Evolutionary conservation across 1,140 invertebrate genomes (phyloP).

Genomic region (Holcopasites calliopsidis): DNA sequence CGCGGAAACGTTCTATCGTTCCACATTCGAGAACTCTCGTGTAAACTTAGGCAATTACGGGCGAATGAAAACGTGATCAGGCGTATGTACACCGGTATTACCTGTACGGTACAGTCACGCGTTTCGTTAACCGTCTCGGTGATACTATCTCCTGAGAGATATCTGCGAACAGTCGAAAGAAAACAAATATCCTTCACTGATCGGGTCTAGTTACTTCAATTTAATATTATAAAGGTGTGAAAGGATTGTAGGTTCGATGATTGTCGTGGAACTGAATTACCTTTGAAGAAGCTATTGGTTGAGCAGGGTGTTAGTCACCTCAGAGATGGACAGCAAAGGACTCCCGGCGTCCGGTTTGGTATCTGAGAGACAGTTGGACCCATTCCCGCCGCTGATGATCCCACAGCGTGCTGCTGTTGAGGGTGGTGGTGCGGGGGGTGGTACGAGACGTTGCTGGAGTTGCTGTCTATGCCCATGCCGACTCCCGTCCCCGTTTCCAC

Average conservation of each 20-base stretch:
- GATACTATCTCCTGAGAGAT: conserved; percentile 41
- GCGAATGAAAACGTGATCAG: conserved; percentile 33
- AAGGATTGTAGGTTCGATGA: no score
- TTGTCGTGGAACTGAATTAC: no score
- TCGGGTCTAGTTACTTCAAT: not conserved
- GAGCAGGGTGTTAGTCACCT: conserved; percentile 89
- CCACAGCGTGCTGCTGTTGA: conserved; percentile 70
- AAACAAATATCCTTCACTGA: not conserved
- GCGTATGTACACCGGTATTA: conserved; percentile 61
- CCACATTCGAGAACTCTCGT: conserved; percentile 4
- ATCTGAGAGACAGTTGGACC: conserved; percentile 79
- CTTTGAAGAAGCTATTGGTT: conserved; percentile 81
- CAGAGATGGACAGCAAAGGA: conserved; percentile 90
- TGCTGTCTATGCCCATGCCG: conserved; percentile 70
- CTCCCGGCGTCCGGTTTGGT: conserved; percentile 85
- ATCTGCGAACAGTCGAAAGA: conserved; percentile 37
- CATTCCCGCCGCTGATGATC: conserved; percentile 70
- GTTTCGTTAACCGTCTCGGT: conserved; percentile 43
- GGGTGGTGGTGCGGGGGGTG: conserved; percentile 67
- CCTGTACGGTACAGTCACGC: conserved; percentile 70
- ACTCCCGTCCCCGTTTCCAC: conserved; percentile 73
- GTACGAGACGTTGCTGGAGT: conserved; percentile 72
- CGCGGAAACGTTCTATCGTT: not conserved
- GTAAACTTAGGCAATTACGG: conserved; percentile 26
- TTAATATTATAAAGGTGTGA: no score